These are phyloP conservation scores for Cephonodes hylas DNA, from an alignment of 2,888 invertebrate genomes.

Conservation along the genomic window DNA sequence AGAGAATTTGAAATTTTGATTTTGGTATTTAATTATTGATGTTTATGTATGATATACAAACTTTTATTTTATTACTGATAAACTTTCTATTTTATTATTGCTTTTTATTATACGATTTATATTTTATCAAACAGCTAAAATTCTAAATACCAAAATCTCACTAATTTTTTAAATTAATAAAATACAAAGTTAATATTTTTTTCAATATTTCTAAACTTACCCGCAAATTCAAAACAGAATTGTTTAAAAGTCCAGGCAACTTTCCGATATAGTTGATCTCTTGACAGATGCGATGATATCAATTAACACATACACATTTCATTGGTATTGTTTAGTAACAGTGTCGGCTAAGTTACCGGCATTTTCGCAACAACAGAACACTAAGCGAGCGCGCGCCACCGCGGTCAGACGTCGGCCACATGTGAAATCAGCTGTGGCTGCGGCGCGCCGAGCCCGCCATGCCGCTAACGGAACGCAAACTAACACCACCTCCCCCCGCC, in stretches of 20 bases:
- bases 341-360: conserved; percentile 55
- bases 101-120: background rate
- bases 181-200: no score
- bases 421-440: conserved; percentile 78
- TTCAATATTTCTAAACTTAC: conserved; percentile 35
- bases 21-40: background rate
- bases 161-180: background rate
- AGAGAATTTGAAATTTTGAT: background rate
- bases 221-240: conserved; percentile 38
- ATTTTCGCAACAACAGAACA: conserved; percentile 43
- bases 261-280: conserved; percentile 1
- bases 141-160: background rate
- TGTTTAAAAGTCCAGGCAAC: background rate
- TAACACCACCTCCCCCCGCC: conserved; percentile 39
- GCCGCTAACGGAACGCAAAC: conserved; percentile 46
- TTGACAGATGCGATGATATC: background rate
- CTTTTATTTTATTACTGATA: background rate
- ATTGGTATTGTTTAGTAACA: conserved; percentile 33
- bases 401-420: conserved; percentile 47
- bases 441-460: conserved; percentile 28
- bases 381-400: conserved; percentile 51
- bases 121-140: background rate
- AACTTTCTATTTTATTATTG: background rate
- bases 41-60: background rate
- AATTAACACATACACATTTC: conserved; percentile 49